Percentiles rank a stretch among this genome's conserved stretches.
Evolutionary conservation across 2,113 vertebrate genomes (phyloP).

Genomic region (Scomber japonicus): DNA sequence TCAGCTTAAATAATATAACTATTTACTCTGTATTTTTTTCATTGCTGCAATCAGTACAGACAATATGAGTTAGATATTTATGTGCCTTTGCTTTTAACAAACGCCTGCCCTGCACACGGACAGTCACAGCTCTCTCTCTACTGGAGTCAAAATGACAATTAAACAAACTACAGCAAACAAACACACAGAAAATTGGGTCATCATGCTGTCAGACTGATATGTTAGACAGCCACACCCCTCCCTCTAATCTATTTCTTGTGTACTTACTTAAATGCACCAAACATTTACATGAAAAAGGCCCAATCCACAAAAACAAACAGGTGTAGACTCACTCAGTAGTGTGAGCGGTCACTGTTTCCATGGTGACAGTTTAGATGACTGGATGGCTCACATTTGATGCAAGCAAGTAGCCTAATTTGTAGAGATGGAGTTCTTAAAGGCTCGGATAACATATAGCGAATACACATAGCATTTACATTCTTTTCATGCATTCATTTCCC

Average conservation of each 20-base stretch:
- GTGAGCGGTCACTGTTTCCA: constrained; percentile 74
- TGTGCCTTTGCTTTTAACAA: constrained; percentile 75
- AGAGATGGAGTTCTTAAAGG: constrained; percentile 22
- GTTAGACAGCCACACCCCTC: constrained; percentile 5
- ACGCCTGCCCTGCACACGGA: constrained; percentile 32
- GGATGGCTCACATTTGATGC: constrained; percentile 52
- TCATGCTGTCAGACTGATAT: constrained; percentile 34
- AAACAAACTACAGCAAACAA: constrained; percentile 43
- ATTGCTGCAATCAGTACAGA: constrained; percentile 33
- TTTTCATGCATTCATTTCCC: not conserved
- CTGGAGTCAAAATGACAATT: constrained; percentile 28
- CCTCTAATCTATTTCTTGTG: constrained; percentile 3
- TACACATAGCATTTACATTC: not conserved
- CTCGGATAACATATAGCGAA: not conserved
- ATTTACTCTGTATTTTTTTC: constrained; percentile 29
- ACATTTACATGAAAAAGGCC: constrained; percentile 47
- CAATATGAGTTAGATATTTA: constrained; percentile 59
- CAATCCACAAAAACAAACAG: constrained; percentile 54
- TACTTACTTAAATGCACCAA: constrained; percentile 20
- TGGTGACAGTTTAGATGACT: constrained; percentile 67
- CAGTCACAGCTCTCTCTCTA: constrained; percentile 27
- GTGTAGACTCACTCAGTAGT: constrained; percentile 28
- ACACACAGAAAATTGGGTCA: constrained; percentile 27
- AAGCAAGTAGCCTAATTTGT: constrained; percentile 36
- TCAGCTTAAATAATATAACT: constrained; percentile 11